Evolutionary conservation across 2,113 vertebrate genomes (phyloP), one percentile per base, ranked within the genome.

Genomic region (Phylloscopus whistleri): DNA sequence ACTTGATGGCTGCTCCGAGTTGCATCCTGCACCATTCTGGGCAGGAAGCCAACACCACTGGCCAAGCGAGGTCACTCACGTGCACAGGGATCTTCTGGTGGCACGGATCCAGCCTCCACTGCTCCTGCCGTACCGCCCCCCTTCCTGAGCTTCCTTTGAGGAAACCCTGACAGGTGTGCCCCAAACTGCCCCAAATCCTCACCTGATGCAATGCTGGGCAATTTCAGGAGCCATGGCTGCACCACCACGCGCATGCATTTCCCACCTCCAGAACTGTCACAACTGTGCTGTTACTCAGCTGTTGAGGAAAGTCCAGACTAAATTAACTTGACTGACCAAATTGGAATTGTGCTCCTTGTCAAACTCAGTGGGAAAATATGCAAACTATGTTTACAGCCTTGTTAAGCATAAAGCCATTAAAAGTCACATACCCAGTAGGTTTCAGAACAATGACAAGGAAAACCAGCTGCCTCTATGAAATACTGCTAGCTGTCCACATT

Each of bases 371-470:
- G 87, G 82, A 88, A 95, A 96, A 86, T 82, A 96, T 39, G 72
- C 74, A 93, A 94, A 95, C 56, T 69, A 51, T 62, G 69, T 90
- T 96, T 93, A 96, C 79, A 93, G 77, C 62, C 81, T 84, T 91
- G 81, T 95, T 94, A 87, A 91, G 58, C 89, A 89, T 35, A 92
- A 92, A 94, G 58, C 63, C 82, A 88, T 86, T 94, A 90, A 77
- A 96, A 95, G 60, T 53, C 77, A 75, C 83, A 95, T 70, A 95
- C 81, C 69, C 79, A 74, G 72, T 7, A 95, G 87, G 70, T 75
- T 84, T 89, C 88, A 78, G 39, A 85, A 90, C 44, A 77, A 67
- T 16, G 87, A 70, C 48, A 68, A 76, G 51, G 46, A 96, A 96
- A 81, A 52, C 28, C 55, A 76, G 62, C n/a, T 89, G 33, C 68